Evolutionary conservation across 2,888 invertebrate genomes (phyloP), one percentile per base, ranked within the genome.

Genomic region (Spilarctia lutea): DNA sequence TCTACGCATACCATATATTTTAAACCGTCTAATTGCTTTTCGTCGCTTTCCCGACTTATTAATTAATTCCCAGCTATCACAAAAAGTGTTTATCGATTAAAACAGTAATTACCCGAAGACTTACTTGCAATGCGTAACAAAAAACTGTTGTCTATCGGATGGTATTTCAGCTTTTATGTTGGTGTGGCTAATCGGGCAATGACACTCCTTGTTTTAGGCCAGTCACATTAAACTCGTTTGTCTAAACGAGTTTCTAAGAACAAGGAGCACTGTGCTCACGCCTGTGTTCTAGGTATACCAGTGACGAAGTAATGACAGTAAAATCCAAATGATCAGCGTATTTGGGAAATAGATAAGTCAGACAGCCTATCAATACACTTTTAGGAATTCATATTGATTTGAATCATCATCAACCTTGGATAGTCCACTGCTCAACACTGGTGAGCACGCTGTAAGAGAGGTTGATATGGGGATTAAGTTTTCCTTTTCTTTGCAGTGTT

Each of bases 201-300:
- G 78, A 35, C 74, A 27, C 11, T 79, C 35, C 77, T 89, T 89
- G 88, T 89, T 83, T 87, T 84, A 87, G 87, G 86, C 76, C 88
- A 87, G 77, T 89, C 83, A 86, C 88, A 82, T 84, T 74, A 45
- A 33, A 68, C 68, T 39, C 67, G 72, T 71, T 71, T 71, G 65
- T 65, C 45, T 65, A 10, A 33, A 48, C 24, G n/a, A 35, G 20
- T 11, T 33, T 56, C 56, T 56, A 39, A 69, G 35, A 69, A 63
- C 18, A 60, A 3, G 13, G 11, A 13, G 27, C 13, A 27, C 27
- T 60, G 13, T 13, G 27, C 11, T 4, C 18, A 30, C 18, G 63
- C 2, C 18, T 63, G 63, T 30, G 18, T 0, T 30, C 30, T 7
- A 18, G 63, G 18, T 63, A 63, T 63, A 63, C 30, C 63, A 63